Conservation (phyloP, 2,113 vertebrate species). For the Hydrochoerus hydrochaeris region DNA sequence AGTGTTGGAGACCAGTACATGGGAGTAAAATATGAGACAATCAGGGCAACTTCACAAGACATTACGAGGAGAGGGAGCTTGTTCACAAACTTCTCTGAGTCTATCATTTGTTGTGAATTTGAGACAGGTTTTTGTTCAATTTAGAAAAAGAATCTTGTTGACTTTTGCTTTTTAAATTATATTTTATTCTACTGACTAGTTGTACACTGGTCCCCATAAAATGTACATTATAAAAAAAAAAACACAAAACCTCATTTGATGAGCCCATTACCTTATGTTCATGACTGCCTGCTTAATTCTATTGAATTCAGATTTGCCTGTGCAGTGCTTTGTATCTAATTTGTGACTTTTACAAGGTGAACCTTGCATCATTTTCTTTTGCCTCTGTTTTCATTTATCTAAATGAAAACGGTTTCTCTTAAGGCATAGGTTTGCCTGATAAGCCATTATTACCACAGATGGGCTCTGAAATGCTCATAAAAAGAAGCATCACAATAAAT, state of each 20-base stretch:
- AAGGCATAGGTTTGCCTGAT: constrained; percentile 75
- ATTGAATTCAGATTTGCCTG: constrained; percentile 81
- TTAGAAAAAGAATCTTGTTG: constrained; percentile 39
- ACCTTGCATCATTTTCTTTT: constrained; percentile 73
- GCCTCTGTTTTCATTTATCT: constrained; percentile 70
- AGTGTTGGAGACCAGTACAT: neutral
- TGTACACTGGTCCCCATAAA: constrained; percentile 75
- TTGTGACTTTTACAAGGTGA: constrained; percentile 79
- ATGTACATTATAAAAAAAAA: constrained; percentile 71
- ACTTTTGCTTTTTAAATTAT: constrained; percentile 69
- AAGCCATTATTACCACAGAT: constrained; percentile 76
- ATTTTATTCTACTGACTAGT: constrained; percentile 72
- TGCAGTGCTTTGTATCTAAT: constrained; percentile 75
- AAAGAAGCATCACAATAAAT: constrained; percentile 69
- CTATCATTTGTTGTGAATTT: neutral
- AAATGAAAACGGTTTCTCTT: constrained; percentile 80
- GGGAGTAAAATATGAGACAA: neutral
- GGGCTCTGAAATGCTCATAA: constrained; percentile 68
- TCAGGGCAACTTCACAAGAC: neutral
- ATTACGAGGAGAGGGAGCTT: neutral
- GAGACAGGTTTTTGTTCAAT: constrained; percentile 34
- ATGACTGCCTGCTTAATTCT: constrained; percentile 76
- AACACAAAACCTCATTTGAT: constrained; percentile 78
- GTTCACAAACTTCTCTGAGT: neutral
- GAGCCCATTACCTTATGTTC: constrained; percentile 77